These are phyloP conservation scores for Megalonaias nervosa DNA, from an alignment of 1,140 invertebrate genomes.

Conservation along the genomic window DNA sequence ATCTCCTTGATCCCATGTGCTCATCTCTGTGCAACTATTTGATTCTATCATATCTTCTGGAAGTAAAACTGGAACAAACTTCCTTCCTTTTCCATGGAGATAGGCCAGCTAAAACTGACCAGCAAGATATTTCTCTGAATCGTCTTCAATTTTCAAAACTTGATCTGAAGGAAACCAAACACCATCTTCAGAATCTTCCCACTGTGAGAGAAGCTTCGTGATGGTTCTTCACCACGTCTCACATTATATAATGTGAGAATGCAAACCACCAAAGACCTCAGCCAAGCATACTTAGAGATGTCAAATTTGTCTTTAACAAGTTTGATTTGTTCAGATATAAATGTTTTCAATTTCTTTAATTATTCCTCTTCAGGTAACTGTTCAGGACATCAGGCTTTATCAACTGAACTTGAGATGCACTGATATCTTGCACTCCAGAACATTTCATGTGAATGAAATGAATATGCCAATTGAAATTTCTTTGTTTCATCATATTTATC, in stretches of 20 bases:
- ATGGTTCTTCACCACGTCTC: too few species aligned
- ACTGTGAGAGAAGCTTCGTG: too few species aligned
- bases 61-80: neutral
- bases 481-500: neutral
- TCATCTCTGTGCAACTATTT: neutral
- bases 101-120: too few species aligned
- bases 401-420: neutral
- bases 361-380: neutral
- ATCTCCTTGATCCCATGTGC: constrained; percentile 2
- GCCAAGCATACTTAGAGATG: too few species aligned
- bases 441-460: neutral
- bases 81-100: too few species aligned
- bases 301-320: too few species aligned
- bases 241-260: too few species aligned
- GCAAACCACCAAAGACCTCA: too few species aligned
- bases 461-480: neutral
- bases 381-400: neutral
- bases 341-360: neutral
- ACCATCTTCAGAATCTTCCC: too few species aligned
- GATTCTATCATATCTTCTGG: neutral
- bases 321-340: neutral
- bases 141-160: too few species aligned
- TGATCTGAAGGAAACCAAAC: too few species aligned
- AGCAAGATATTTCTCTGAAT: too few species aligned
- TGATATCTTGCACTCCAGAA: neutral